Evolutionary conservation across 2,113 vertebrate genomes (phyloP), one percentile per base, ranked within the genome.

Genomic region (Elephas maximus): DNA sequence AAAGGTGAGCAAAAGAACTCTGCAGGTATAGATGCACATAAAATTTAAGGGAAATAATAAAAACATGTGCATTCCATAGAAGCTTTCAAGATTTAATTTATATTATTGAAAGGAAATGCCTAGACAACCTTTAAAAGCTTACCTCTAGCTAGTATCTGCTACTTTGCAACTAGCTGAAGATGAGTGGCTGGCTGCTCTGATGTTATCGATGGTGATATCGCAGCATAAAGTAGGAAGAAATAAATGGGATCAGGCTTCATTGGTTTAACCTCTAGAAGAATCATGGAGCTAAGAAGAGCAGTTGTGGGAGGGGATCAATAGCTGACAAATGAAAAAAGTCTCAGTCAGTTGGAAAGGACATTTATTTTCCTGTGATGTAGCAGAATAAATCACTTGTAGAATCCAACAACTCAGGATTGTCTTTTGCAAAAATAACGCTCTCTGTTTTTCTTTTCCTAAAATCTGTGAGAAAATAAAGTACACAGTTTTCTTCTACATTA

Each of bases 261-360:
- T 97, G 97, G 94, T 86, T 97, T 98, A 98, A 98, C 97, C 97
- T 97, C 95, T 60, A 30, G 87, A 97, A 98, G 97, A 98, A 97
- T 98, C 97, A 97, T 93, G 92, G 88, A n/a, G 78, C 93, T 90
- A 92, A 93, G 94, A 97, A 97, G 94, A 97, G 84, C 93, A 95
- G 88, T 93, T 97, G 94, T 97, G 95, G 94, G 96, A 96, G 93
- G 93, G 92, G 96, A 97, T 98, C 98, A 97, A 98, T 98, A 98
- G 95, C 62, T 97, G 97, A 98, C 97, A 98, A 98, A 98, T 98
- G 98, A 96, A 95, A 97, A 98, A 94, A 85, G 96, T 94, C 98
- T 93, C 90, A 94, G 94, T 95, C 93, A 94, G 83, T 96, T 97
- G 93, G 93, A 97, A 96, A 93, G 77, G 67, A 53, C 98, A 97